Percentiles rank a stretch among this genome's conserved stretches.
These are phyloP conservation scores for Tenodera sinensis DNA, from an alignment of 2,888 invertebrate genomes.

Conservation along the genomic window DNA sequence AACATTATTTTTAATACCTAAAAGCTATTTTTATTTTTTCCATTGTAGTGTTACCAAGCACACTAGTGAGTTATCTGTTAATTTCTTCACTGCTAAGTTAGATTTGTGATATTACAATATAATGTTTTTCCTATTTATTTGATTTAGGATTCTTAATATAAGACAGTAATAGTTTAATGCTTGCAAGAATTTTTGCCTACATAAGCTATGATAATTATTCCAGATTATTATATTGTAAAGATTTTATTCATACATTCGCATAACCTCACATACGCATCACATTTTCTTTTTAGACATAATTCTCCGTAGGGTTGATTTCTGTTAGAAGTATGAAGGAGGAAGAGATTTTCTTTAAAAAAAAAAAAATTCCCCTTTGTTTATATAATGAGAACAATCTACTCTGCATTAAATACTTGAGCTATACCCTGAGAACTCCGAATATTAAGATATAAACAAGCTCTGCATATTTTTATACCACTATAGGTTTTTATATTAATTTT, in stretches of 20 bases:
- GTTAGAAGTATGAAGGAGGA: conserved; percentile 1
- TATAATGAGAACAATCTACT: conserved; percentile 7
- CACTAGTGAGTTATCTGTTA: neutral
- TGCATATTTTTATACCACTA: conserved; percentile 14
- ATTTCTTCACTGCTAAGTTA: neutral
- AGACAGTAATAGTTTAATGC: neutral
- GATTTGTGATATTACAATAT: neutral
- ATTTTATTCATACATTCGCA: neutral
- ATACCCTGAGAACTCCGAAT: conserved; percentile 26
- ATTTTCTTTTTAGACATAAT: neutral
- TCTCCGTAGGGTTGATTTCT: neutral
- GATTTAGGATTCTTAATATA: neutral
- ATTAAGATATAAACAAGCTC: conserved; percentile 20
- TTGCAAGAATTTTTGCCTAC: neutral
- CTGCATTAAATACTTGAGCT: conserved; percentile 20
- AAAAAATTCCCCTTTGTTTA: neutral
- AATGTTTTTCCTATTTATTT: neutral
- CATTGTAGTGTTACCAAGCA: neutral
- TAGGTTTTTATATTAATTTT: neutral
- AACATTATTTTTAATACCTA: neutral
- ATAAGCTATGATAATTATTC: neutral
- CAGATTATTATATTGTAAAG: neutral
- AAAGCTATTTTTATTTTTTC: neutral
- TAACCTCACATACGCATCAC: neutral
- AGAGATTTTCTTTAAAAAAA: neutral